A percentile compares a stretch with the other conserved stretches of the same genome.
Evolutionary conservation across 2,113 vertebrate species (phyloP).

Genomic region (Rhynchopsitta pachyrhyncha): DNA sequence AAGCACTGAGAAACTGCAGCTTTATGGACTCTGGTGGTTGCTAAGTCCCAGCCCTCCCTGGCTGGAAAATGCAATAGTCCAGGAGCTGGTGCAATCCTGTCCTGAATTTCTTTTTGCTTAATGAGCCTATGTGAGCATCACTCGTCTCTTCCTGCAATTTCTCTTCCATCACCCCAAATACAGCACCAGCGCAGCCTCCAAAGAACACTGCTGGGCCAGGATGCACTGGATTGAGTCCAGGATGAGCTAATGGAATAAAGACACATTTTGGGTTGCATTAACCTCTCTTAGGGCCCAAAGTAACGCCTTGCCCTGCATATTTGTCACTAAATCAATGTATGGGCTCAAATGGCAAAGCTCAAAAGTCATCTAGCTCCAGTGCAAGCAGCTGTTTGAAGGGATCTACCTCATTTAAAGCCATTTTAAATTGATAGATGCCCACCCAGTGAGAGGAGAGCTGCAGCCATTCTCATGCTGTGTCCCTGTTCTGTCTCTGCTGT

Average conservation of each 20-base stretch:
- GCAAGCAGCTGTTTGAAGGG: background rate
- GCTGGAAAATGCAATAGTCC: background rate
- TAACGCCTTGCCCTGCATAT: background rate
- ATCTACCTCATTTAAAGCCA: background rate
- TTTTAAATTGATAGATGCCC: background rate
- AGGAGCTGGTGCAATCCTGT: background rate
- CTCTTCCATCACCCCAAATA: background rate
- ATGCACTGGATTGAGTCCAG: background rate
- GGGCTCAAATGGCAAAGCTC: background rate
- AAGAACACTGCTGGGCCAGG: rapidly evolving
- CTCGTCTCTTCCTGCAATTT: background rate
- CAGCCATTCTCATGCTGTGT: background rate
- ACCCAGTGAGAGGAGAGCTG: background rate
- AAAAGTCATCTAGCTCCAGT: background rate
- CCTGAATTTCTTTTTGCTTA: background rate
- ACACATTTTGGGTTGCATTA: background rate
- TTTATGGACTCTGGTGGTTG: rapidly evolving
- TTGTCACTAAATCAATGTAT: background rate
- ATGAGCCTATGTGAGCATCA: background rate
- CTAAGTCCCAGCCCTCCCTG: background rate
- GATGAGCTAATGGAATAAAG: background rate
- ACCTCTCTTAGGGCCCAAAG: background rate
- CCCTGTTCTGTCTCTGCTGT: background rate
- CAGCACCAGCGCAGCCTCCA: background rate
- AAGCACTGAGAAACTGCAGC: background rate